These are phyloP conservation scores for Nephrocerus scutellatus DNA, from an alignment of 2,888 invertebrate species.

Conservation along the genomic window DNA sequence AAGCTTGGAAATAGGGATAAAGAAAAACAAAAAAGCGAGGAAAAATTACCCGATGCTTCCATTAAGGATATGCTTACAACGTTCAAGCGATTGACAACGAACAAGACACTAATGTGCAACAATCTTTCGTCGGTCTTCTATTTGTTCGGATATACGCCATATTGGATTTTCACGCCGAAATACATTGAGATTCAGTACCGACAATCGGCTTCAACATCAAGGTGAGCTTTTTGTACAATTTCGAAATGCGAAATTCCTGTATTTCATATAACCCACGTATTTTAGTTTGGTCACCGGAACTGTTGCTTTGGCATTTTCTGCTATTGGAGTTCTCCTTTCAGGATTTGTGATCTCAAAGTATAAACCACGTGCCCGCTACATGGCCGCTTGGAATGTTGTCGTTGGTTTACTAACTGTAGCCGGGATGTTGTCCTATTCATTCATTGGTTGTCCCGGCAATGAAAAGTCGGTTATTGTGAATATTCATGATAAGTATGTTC, in stretches of 20 bases:
- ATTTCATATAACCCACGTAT: neutral
- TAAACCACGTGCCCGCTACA: constrained; percentile 58
- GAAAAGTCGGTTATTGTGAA: constrained; percentile 49
- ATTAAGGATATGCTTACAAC: constrained; percentile 58
- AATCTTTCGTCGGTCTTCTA: constrained; percentile 68
- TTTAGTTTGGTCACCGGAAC: constrained; percentile 63
- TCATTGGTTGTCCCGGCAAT: constrained; percentile 59
- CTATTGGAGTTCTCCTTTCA: constrained; percentile 60
- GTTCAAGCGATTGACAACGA: constrained; percentile 57
- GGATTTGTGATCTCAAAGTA: constrained; percentile 60
- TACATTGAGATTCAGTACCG: constrained; percentile 76
- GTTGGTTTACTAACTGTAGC: constrained; percentile 57
- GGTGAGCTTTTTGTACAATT: constrained; percentile 27
- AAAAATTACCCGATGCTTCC: constrained; percentile 38
- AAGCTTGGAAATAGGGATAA: constrained; percentile 25
- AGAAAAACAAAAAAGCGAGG: constrained; percentile 27
- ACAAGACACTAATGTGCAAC: constrained; percentile 64
- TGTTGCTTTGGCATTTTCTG: constrained; percentile 62
- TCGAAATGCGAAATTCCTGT: neutral
- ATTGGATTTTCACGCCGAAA: constrained; percentile 75
- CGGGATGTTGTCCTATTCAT: constrained; percentile 59
- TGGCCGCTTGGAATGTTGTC: constrained; percentile 64
- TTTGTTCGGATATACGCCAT: constrained; percentile 64
- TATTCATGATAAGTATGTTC: constrained; percentile 35
- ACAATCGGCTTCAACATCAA: constrained; percentile 65